These are phyloP conservation scores for Phylloscopus trochilus DNA, from an alignment of 2,113 vertebrate species.

Conservation along the genomic window DNA sequence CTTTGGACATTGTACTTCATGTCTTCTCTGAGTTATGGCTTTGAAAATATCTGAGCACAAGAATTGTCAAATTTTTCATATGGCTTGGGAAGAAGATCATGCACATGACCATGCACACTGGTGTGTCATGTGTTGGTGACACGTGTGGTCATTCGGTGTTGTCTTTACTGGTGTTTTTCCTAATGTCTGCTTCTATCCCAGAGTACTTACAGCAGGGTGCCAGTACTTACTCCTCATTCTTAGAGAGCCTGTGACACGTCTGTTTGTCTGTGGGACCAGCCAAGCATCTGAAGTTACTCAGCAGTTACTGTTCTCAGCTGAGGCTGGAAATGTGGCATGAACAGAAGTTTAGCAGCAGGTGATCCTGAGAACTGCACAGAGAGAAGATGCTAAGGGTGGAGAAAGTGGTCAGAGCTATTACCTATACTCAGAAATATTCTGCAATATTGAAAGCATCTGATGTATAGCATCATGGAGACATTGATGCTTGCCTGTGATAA, in stretches of 20 bases:
- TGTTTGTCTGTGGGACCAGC: not conserved
- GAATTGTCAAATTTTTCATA: not conserved
- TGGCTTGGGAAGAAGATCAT: not conserved
- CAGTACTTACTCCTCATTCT: not conserved
- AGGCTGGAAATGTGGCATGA: not conserved
- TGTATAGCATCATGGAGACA: not conserved
- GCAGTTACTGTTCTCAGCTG: not conserved
- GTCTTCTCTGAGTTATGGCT: not conserved
- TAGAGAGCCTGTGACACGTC: no score
- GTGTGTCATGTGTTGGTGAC: no score
- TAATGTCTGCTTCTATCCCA: not conserved
- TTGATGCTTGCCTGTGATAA: not conserved
- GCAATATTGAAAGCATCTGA: not conserved
- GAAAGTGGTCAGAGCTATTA: not conserved
- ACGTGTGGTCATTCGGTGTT: not conserved
- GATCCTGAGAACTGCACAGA: not conserved
- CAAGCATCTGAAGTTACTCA: not conserved
- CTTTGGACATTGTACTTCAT: not conserved
- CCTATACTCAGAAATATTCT: not conserved
- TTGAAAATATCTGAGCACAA: not conserved
- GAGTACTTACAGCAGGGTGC: not conserved
- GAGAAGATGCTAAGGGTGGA: not conserved
- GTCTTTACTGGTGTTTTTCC: not conserved
- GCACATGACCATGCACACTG: no score
- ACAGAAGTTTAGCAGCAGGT: not conserved